Base-by-base conservation (phyloP, 2,113 vertebrate genomes). In the Eulacestoma nigropectus region DNA sequence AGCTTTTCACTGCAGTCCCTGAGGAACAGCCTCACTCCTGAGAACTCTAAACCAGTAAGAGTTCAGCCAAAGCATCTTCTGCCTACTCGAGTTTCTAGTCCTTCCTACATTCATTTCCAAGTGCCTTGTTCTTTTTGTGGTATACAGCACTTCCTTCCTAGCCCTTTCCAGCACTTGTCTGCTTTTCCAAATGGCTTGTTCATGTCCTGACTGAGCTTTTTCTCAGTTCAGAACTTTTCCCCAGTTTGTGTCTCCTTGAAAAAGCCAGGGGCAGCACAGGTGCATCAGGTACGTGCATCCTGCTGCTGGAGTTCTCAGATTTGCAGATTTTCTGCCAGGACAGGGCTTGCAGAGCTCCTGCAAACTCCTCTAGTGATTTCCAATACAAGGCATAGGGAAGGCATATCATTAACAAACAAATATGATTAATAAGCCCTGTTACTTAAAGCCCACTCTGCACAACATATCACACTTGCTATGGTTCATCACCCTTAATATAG, bases 11-110 rank as follows among this genome's bases (percentile, higher is more conserved):
- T 91, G 77, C 86, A 41, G 18, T 76, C 79, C 80, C 89, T 14
- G 18, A 87, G 87, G 92, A 94, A 17, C 57, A 79, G 81, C 67
- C 65, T 60, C 53, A 53, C 69, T 96, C 81, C 35, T 37, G 89
- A 92, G 91, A 95, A 76, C 77, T 94, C 88, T 32, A 16, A 89
- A 89, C 73, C 76, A 49, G 74, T 25, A 8, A 49, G 41, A 91
- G 91, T 95, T 96, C 95, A 95, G 91, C 93, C 93, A 94, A 92
- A 95, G 94, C 94, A 72, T 92, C 91, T 93, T 93, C 90, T 95
- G 85, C 90, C 85, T 85, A 47, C 94, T 95, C 93, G 49, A 68
- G 87, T 94, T 97, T 94, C 95, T 72, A 72, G 77, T 64, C 77
- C 60, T 94, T 90, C 89, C 84, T 92, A 60, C 84, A 29, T 64